Conservation (phyloP, 2,797 vertebrate genomes). For the Coreius guichenoti region DNA sequence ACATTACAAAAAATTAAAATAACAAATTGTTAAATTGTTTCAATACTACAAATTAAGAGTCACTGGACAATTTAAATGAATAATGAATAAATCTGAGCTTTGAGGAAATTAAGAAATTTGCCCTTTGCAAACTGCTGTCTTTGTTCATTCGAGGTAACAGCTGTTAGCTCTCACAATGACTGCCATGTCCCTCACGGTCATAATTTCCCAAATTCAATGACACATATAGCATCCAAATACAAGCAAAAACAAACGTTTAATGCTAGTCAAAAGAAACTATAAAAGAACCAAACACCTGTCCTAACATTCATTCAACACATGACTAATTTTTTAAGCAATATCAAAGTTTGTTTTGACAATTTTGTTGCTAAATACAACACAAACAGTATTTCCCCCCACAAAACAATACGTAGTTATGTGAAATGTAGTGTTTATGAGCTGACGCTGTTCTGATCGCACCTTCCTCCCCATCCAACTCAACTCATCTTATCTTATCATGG, state of each 20-base stretch:
- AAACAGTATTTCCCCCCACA: not conserved
- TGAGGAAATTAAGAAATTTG: not conserved
- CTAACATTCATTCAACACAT: not conserved
- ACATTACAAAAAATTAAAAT: not conserved
- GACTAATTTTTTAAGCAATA: not conserved
- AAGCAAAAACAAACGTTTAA: constrained; percentile 1
- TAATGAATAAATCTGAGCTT: not conserved
- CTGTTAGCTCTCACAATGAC: constrained; percentile 29
- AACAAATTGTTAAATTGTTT: not conserved
- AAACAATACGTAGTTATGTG: not conserved
- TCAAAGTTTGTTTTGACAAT: not conserved
- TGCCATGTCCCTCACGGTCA: not conserved
- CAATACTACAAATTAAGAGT: not conserved
- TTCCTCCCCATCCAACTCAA: constrained; percentile 27
- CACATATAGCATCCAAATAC: not conserved
- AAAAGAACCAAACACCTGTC: not conserved
- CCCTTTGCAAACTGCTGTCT: not conserved
- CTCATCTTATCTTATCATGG: not conserved
- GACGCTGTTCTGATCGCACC: constrained; percentile 16
- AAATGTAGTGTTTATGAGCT: not conserved
- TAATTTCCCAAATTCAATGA: not conserved
- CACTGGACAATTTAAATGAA: not conserved
- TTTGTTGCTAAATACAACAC: not conserved
- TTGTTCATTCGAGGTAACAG: constrained; percentile 29
- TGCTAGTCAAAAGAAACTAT: too few relatives aligned